phyloP scores from a whole-genome alignment of 1,140 invertebrate species.

The Neoseiulus cucumeris region DNA sequence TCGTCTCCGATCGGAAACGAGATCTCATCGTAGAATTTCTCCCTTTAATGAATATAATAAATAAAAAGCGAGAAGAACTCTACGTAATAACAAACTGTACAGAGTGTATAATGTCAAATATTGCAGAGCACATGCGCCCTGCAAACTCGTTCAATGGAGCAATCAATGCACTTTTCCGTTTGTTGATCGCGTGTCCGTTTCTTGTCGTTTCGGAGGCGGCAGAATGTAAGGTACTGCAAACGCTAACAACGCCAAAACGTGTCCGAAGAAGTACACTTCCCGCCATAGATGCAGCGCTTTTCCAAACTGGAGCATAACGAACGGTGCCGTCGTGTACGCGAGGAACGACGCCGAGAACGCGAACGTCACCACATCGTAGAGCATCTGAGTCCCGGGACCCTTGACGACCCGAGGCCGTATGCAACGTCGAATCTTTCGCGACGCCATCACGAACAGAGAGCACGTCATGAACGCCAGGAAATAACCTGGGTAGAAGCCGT shows the following conservation, averaged over 20 bases:
- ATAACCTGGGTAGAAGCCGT: slow-evolving; percentile 92
- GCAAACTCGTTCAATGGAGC: background rate
- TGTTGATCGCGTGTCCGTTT: background rate
- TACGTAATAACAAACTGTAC: slow-evolving; percentile 7
- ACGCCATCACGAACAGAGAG: slow-evolving; percentile 61
- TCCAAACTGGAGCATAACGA: slow-evolving; percentile 62
- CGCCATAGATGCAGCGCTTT: slow-evolving; percentile 40
- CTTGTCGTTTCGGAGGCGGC: background rate
- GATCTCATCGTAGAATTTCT: no score
- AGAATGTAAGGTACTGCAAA: background rate
- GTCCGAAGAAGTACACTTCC: slow-evolving; percentile 32
- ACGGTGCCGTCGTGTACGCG: slow-evolving; percentile 67
- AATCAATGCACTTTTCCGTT: background rate
- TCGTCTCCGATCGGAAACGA: no score
- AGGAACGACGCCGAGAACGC: slow-evolving; percentile 60
- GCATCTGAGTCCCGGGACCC: slow-evolving; percentile 29
- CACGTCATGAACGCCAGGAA: slow-evolving; percentile 80
- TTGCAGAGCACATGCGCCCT: background rate
- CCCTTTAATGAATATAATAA: no score
- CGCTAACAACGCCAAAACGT: slow-evolving; percentile 13
- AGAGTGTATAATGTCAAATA: background rate
- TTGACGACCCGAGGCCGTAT: slow-evolving; percentile 52
- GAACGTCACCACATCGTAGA: slow-evolving; percentile 26
- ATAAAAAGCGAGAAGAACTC: no score
- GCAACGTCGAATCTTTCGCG: slow-evolving; percentile 48